Conservation (phyloP, 2,113 vertebrate genomes). For the Planiliza haematocheilus region DNA sequence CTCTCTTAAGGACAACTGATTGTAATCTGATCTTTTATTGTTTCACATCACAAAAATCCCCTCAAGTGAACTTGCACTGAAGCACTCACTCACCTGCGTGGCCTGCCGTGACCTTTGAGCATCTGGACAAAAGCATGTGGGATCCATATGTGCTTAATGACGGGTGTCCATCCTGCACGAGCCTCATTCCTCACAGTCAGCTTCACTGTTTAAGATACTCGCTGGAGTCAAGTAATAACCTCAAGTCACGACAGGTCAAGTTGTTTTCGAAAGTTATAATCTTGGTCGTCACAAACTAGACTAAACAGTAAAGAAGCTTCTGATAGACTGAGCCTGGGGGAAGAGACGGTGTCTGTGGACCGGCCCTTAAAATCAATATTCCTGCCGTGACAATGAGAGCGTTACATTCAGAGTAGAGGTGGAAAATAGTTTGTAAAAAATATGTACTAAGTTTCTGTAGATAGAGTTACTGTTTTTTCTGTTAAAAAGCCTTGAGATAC, state of each 20-base stretch:
- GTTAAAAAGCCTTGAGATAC: no score
- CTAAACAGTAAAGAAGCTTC: background rate
- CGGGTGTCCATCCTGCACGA: background rate
- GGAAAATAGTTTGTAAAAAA: no score
- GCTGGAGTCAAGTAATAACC: background rate
- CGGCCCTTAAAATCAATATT: no score
- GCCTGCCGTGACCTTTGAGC: background rate
- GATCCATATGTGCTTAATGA: constrained; percentile 26
- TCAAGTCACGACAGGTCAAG: constrained; percentile 9
- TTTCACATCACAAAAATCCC: background rate
- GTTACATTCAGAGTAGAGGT: no score
- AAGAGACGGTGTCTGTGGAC: no score
- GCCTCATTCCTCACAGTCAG: constrained; percentile 12
- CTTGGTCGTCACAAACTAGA: background rate
- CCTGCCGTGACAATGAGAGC: no score
- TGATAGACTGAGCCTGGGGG: background rate
- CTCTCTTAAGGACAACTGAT: background rate
- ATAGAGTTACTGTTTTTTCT: no score
- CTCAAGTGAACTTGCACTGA: background rate
- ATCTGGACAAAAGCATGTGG: constrained; percentile 4
- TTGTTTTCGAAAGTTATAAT: background rate
- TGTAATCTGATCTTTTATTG: background rate
- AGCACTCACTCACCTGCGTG: background rate
- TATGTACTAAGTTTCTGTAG: no score
- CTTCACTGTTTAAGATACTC: background rate